Base-by-base conservation (phyloP, 2,113 vertebrate genomes). In the Brevimyrus niger region DNA sequence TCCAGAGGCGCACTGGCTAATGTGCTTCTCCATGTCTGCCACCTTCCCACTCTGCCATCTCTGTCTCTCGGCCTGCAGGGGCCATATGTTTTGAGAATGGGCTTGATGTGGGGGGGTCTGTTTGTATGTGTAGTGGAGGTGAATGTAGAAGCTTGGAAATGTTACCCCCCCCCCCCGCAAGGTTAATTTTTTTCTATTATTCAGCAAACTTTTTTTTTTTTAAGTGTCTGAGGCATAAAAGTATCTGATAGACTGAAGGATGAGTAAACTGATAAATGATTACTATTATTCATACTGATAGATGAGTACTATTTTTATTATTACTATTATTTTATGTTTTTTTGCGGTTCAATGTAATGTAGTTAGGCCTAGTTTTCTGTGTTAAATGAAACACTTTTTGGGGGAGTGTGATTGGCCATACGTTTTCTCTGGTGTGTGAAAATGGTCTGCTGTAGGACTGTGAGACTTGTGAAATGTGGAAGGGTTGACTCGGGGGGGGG, bases 401-500 rank as follows among this genome's bases (percentile, higher is more conserved):
- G n/a, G 9, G 23, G n/a, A 27, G 61, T 31, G 61, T 65, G n/a
- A 13, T 31, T 65, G 10, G 10, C 61, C 69, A 2, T 42, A 13
- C 15, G 4, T 38, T 76, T 6, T 46, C 82, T 47, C 82, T n/a
- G 23, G 42, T 19, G 82, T 44, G 82, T 84, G 8, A 44, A 47
- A 48, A 84, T 48, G 42, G 42, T 23, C 23, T 84, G 19, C 44
- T 91, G 7, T 83, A 44, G 38, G 21, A 80, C 38, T 80, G 73
- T 80, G 73, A 80, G 73, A 80, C 73, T 42, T 11, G 46, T 82
- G 88, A 65, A 48, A 17, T 38, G 23, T 48, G 84, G 27, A 35
- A 80, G 87, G 87, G 87, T 92, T 89, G 89, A 88, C 92, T 89
- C 90, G 48, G 48, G 91, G 89, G 42, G 48, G 83, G 65, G 89